A percentile compares a stretch with the other conserved stretches of the same genome.
Evolutionary conservation across 2,797 vertebrate genomes (phyloP).

Genomic region (Bradypodion pumilum): DNA sequence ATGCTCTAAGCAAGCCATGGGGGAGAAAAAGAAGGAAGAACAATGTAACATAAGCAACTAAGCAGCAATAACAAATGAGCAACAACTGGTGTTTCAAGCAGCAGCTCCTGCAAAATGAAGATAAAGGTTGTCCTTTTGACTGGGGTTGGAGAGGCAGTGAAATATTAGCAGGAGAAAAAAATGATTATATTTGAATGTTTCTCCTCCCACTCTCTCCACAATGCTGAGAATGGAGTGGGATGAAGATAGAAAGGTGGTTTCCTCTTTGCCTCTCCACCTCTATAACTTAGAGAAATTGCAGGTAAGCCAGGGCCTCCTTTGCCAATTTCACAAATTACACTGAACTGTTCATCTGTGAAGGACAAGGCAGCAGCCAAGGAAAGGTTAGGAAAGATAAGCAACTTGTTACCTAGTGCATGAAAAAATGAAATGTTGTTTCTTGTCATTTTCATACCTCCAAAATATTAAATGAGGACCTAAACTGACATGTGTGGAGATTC

Average conservation of each 20-base stretch:
- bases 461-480: not conserved
- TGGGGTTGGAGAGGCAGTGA: not conserved
- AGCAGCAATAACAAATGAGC: not conserved
- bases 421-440: not conserved
- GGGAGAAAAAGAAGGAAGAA: not conserved
- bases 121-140: not conserved
- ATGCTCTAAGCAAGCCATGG: not conserved
- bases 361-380: slow-evolving; percentile 1
- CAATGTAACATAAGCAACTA: not conserved
- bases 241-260: not conserved
- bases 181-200: not conserved
- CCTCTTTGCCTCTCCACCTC: not conserved
- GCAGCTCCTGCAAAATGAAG: not conserved
- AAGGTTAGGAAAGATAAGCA: not conserved
- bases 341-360: slow-evolving; percentile 15
- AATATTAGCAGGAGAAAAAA: not conserved
- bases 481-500: not conserved
- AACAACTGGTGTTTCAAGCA: not conserved
- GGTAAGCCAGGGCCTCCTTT: not conserved
- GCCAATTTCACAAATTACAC: slow-evolving; percentile 1
- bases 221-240: not conserved
- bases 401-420: not conserved
- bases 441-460: not conserved
- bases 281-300: not conserved
- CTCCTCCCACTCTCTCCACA: not conserved